Base-by-base conservation (phyloP, 2,797 vertebrate genomes). In the Chelmon rostratus region DNA sequence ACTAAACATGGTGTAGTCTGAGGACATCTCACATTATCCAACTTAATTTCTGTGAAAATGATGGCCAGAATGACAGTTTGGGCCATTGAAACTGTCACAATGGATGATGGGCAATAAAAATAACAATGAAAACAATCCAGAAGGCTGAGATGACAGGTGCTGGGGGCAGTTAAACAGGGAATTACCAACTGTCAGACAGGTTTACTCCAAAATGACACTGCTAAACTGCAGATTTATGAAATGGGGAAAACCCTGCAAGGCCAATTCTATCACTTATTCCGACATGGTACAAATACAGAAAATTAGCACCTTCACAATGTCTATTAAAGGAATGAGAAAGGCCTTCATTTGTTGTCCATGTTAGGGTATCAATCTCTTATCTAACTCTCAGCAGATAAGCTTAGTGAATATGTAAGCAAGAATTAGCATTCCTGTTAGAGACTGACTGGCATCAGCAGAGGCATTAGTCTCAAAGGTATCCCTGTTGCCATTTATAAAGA, bases 401-500 rank as follows among this genome's bases (percentile, higher is more conserved):
- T 42, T 2, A 37, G 33, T 33, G 8, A 79, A 57, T 7, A 56
- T 47, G 19, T 28, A 16, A 62, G 25, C 25, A 12, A 19, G 44
- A 47, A 35, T 28, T 38, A 72, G 35, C 33, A 25, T 47, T 54
- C 11, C 42, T 68, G 54, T 63, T 31, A 25, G 28, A 72, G 15
- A 11, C 44, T 38, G 59, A 35, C 11, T 65, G 58, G 25, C 28
- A 59, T 59, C 28, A 56, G 64, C 16, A 72, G 11, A 50, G 42
- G 53, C 64, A 33, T 47, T 44, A 63, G 23, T 6, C 11, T 5
- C 4, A 38, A 65, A 61, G 25, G 37, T 59, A 40, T 54, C 38
- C 18, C 3, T 52, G 7, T 38, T 62, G 52, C 37, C 58, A 33
- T 21, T n/a, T 35, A 3, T 25, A 42, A 37, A 35, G 25, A 47